Evolutionary conservation across 1,140 invertebrate species (phyloP).

Genomic region (Drosophila repleta): DNA sequence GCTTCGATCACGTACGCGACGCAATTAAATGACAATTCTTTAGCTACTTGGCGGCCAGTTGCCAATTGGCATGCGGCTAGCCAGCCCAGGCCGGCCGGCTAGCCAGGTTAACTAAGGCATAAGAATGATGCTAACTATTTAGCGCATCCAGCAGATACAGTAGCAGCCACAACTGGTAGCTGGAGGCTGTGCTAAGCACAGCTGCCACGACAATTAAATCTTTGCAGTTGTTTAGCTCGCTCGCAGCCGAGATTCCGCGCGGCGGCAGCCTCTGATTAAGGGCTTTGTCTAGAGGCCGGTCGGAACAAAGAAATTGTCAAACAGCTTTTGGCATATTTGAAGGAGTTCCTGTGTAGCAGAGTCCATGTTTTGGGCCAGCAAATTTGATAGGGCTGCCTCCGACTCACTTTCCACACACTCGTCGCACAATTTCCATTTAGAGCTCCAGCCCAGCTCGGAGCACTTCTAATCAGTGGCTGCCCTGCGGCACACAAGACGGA

Average conservation of each 20-base stretch:
- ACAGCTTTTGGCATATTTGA: constrained; percentile 76
- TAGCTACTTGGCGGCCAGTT: constrained; percentile 68
- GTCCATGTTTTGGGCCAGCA: background rate
- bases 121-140: constrained; percentile 82
- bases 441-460: background rate
- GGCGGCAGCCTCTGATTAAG: constrained; percentile 73
- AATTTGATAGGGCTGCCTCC: too few relatives aligned
- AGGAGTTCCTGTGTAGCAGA: too few relatives aligned
- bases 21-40: constrained; percentile 83
- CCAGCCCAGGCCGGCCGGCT: background rate
- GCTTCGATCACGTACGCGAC: constrained; percentile 81
- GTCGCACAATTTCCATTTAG: constrained; percentile 11
- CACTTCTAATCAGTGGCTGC: constrained; percentile 37
- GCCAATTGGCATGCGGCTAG: constrained; percentile 70
- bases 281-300: constrained; percentile 59
- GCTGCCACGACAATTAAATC: constrained; percentile 74
- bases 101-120: constrained; percentile 70
- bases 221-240: constrained; percentile 75
- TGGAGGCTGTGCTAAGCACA: constrained; percentile 25
- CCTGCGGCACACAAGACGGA: constrained; percentile 30
- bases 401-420: constrained; percentile 2
- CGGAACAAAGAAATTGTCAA: constrained; percentile 69
- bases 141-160: constrained; percentile 79
- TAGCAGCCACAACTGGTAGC: constrained; percentile 34
- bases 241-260: constrained; percentile 50